Percentiles rank a stretch among this genome's conserved stretches.
Evolutionary conservation across 2,888 invertebrate genomes (phyloP).

Genomic region (Volucella zonaria): DNA sequence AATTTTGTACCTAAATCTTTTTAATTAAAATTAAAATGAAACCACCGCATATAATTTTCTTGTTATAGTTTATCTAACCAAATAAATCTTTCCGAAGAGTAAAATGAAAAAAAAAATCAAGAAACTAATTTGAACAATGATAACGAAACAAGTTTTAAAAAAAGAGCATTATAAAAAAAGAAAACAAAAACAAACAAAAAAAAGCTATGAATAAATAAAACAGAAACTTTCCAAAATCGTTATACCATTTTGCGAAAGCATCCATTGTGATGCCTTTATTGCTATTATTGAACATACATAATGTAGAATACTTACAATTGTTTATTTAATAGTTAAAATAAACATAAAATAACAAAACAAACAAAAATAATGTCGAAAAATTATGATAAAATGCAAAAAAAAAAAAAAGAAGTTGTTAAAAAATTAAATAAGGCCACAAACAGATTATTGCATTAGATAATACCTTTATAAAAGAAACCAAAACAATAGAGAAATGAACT

Average conservation of each 20-base stretch:
- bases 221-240: conserved; percentile 40
- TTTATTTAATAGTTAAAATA: conserved; percentile 67
- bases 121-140: conserved; percentile 30
- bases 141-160: not conserved
- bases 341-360: conserved; percentile 12
- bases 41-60: conserved; percentile 66
- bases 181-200: not conserved
- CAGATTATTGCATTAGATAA: conserved; percentile 53
- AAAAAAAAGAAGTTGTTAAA: conserved; percentile 31
- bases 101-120: conserved; percentile 26
- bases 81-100: conserved; percentile 42
- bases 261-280: conserved; percentile 63
- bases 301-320: conserved; percentile 57
- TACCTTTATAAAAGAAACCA: conserved; percentile 48
- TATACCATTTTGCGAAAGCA: conserved; percentile 64
- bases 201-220: conserved; percentile 12
- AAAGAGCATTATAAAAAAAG: conserved; percentile 14
- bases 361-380: conserved; percentile 20
- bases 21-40: conserved; percentile 58
- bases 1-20: conserved; percentile 61
- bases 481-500: conserved; percentile 39
- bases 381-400: conserved; percentile 40
- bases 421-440: conserved; percentile 8
- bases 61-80: conserved; percentile 53
- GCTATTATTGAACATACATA: conserved; percentile 59